Evolutionary conservation across 2,888 invertebrate species (phyloP).

Genomic region (Noctuana brunneofusca): DNA sequence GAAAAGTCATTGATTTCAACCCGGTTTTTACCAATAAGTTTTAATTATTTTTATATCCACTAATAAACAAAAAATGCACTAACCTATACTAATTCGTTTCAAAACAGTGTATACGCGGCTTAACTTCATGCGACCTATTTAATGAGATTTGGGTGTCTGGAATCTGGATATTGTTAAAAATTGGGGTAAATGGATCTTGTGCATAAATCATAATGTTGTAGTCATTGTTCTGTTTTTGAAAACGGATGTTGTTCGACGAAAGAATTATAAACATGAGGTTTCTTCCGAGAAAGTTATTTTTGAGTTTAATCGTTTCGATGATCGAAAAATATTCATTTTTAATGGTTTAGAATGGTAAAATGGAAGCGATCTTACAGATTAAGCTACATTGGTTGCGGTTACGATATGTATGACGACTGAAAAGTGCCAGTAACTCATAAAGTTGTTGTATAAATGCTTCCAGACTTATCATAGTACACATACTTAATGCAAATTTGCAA

Average conservation of each 20-base stretch:
- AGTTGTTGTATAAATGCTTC: too few species aligned
- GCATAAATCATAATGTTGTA: conserved; percentile 24
- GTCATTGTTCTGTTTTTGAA: conserved; percentile 29
- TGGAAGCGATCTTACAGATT: too few species aligned
- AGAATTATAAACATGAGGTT: conserved; percentile 11
- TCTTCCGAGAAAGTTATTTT: conserved; percentile 8
- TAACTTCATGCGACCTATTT: conserved; percentile 35
- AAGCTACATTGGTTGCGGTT: neutral
- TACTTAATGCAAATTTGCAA: too few species aligned
- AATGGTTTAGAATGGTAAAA: neutral
- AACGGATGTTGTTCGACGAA: conserved; percentile 26
- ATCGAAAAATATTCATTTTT: neutral
- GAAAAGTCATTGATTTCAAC: too few species aligned
- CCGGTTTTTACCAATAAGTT: too few species aligned
- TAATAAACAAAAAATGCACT: too few species aligned
- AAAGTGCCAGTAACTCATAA: too few species aligned
- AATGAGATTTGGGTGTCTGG: conserved; percentile 5
- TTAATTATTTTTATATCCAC: too few species aligned
- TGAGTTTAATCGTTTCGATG: neutral
- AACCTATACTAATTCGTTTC: too few species aligned
- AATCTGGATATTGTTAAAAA: conserved; percentile 39
- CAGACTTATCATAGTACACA: too few species aligned
- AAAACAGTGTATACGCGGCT: too few species aligned
- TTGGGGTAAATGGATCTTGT: conserved; percentile 31
- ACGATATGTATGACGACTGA: neutral